Percentiles rank a stretch among this genome's conserved stretches.
Evolutionary conservation across 2,113 vertebrate genomes (phyloP).

Genomic region (Phaetusa simplex): DNA sequence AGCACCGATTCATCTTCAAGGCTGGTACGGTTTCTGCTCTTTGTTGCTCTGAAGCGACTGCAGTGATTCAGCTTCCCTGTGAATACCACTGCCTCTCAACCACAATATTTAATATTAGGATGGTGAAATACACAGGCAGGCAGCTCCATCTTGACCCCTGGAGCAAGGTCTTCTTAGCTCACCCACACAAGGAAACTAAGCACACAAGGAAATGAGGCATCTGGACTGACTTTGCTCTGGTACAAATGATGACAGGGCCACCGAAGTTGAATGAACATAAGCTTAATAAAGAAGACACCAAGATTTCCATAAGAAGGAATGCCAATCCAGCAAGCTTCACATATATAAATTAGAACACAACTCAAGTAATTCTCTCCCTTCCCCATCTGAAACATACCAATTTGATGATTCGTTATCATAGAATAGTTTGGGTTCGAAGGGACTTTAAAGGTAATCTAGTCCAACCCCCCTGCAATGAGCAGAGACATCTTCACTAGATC

Average conservation of each 20-base stretch:
- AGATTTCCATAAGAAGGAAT: background rate
- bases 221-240: background rate
- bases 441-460: background rate
- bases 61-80: conserved; percentile 32
- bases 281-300: background rate
- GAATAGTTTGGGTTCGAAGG: background rate
- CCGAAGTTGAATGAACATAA: background rate
- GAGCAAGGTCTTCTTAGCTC: background rate
- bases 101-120: conserved; percentile 25
- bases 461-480: background rate
- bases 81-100: background rate
- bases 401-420: background rate
- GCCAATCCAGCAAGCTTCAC: background rate
- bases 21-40: background rate
- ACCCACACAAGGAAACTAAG: background rate
- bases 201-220: background rate
- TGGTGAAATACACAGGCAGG: background rate
- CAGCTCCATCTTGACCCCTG: background rate
- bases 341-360: background rate
- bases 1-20: conserved; percentile 5
- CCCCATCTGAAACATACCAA: background rate
- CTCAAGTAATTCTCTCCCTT: background rate
- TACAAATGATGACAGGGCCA: background rate
- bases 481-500: background rate
- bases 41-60: background rate